Percentiles rank a stretch among this genome's conserved stretches.
Evolutionary conservation across 2,797 vertebrate species (phyloP).

Genomic region (Kryptopterus vitreolus): DNA sequence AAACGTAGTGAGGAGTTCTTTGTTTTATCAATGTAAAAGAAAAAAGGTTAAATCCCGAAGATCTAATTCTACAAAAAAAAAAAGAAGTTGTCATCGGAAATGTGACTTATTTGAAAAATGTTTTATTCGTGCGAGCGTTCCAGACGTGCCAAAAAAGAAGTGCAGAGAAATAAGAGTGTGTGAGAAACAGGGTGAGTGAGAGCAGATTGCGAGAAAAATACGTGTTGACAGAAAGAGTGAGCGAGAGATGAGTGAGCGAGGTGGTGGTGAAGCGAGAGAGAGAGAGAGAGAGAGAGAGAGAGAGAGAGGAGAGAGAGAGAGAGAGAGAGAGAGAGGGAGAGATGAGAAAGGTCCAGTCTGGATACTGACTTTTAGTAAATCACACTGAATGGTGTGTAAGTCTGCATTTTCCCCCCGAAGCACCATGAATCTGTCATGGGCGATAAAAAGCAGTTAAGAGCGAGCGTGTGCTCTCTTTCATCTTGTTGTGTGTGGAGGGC

Average conservation of each 20-base stretch:
- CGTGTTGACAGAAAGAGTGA: slow-evolving; percentile 12
- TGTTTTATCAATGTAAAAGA: too few relatives aligned
- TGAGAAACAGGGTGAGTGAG: slow-evolving; percentile 20
- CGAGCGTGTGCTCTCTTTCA: slow-evolving; percentile 35
- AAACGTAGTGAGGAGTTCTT: too few relatives aligned
- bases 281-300: neutral
- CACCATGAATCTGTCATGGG: slow-evolving; percentile 37
- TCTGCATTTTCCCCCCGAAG: slow-evolving; percentile 35
- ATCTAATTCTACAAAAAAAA: neutral
- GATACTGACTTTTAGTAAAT: slow-evolving; percentile 36
- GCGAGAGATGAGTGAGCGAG: neutral
- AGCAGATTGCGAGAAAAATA: slow-evolving; percentile 24
- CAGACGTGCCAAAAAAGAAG: slow-evolving; percentile 30
- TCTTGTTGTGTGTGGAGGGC: too few relatives aligned
- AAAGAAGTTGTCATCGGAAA: neutral
- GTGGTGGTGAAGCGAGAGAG: neutral
- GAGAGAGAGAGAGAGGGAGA: neutral
- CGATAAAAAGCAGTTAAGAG: slow-evolving; percentile 35
- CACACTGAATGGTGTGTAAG: slow-evolving; percentile 37
- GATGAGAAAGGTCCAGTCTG: slow-evolving; percentile 13
- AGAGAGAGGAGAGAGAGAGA: neutral
- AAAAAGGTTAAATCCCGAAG: too few relatives aligned
- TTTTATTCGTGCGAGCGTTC: slow-evolving; percentile 9
- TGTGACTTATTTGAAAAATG: neutral
- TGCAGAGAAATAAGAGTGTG: neutral